These are phyloP conservation scores for Drepanosiphum platanoidis DNA, from an alignment of 2,888 invertebrate species.

Conservation along the genomic window DNA sequence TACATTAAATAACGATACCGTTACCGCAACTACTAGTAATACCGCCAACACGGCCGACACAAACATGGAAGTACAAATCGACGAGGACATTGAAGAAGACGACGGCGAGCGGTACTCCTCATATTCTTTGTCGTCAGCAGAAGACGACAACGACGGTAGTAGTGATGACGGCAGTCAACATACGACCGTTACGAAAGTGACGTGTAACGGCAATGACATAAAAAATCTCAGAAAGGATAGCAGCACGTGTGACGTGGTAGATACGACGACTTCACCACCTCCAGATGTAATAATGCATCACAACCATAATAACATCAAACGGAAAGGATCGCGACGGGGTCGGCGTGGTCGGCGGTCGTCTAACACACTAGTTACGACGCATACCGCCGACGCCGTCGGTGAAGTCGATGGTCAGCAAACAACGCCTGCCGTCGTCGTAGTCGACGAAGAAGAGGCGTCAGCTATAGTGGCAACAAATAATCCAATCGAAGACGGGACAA, in stretches of 20 bases:
- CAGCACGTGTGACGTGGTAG: not conserved
- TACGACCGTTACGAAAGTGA: not conserved
- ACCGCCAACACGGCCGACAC: not conserved
- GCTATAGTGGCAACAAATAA: not conserved
- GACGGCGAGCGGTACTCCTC: slow-evolving; percentile 7
- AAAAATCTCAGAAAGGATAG: not conserved
- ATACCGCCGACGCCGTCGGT: not conserved
- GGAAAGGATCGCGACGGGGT: slow-evolving; percentile 23
- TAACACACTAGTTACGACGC: no score
- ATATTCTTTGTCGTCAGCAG: slow-evolving; percentile 12
- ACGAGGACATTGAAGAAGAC: slow-evolving; percentile 2
- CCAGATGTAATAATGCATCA: slow-evolving; percentile 50
- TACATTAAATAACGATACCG: not conserved
- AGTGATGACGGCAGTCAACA: not conserved
- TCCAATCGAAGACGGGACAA: not conserved
- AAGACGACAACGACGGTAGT: not conserved
- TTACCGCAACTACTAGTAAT: not conserved
- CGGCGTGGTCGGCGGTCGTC: not conserved
- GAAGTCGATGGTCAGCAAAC: not conserved
- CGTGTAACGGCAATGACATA: not conserved
- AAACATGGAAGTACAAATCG: not conserved
- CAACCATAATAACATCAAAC: not conserved
- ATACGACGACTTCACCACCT: not conserved
- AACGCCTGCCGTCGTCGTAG: not conserved
- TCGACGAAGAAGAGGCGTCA: not conserved